Conservation (phyloP, 37 sponge, comb jelly and placozoan species). For the Tethya wilhelma region DNA sequence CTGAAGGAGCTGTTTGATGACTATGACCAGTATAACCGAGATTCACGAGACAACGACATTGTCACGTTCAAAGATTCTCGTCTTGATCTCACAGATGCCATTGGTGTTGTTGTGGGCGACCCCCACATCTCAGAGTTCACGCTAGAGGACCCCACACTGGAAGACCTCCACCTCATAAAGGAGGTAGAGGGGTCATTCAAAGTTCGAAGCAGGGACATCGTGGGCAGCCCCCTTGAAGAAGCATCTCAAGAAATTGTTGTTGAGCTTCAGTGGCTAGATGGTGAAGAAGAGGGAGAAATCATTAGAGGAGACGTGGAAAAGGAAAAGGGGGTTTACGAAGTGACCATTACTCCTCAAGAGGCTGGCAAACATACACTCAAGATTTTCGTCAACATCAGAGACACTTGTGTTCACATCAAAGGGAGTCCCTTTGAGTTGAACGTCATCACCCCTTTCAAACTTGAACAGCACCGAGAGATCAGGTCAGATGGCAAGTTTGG, state of each 20-base stretch:
- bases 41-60: conserved; percentile 28
- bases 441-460: not conserved
- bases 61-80: conserved; percentile 3
- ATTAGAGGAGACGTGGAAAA: not conserved
- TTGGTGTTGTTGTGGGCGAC: conserved; percentile 14
- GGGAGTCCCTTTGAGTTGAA: conserved; percentile 15
- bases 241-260: conserved; percentile 6
- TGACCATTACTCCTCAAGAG: conserved; percentile 1
- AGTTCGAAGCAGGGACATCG: conserved; percentile 8
- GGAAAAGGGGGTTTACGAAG: conserved; percentile 3
- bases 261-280: not conserved
- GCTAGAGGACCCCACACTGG: not conserved
- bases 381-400: not conserved
- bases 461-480: not conserved
- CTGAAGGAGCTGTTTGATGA: not conserved
- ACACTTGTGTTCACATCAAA: not conserved
- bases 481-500: not conserved
- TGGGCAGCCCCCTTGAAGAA: not conserved
- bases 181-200: not conserved
- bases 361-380: conserved; percentile 3
- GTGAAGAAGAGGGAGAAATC: not conserved
- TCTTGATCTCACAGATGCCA: not conserved
- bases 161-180: conserved; percentile 8
- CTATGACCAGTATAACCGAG: conserved; percentile 8
- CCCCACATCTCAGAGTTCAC: not conserved